phyloP scores from a whole-genome alignment of 1,140 invertebrate genomes.

The Papilio machaon region DNA sequence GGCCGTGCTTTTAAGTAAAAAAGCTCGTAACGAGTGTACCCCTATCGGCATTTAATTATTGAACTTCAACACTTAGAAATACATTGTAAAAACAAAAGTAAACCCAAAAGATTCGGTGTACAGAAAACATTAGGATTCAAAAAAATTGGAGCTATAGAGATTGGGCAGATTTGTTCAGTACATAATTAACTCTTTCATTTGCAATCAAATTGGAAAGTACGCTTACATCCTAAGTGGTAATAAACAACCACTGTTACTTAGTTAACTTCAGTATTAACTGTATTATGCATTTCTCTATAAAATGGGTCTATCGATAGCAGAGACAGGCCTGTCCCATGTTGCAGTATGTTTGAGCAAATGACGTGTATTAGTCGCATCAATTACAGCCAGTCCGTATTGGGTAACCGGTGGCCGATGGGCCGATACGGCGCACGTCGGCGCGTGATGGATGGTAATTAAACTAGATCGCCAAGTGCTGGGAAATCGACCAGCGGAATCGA shows the following conservation, averaged over 20 bases:
- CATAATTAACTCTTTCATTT: background rate
- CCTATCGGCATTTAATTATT: background rate
- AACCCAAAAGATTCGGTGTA: no score
- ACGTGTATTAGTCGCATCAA: conserved; percentile 62
- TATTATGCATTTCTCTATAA: background rate
- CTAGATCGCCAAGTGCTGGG: conserved; percentile 55
- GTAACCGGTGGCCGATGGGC: conserved; percentile 51
- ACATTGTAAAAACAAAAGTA: no score
- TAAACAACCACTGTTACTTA: background rate
- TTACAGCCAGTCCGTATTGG: conserved; percentile 61
- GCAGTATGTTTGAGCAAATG: conserved; percentile 27
- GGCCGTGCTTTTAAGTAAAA: conserved; percentile 40
- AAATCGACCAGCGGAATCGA: conserved; percentile 31
- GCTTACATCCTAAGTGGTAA: background rate
- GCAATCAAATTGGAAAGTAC: background rate
- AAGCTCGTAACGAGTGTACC: background rate
- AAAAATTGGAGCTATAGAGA: background rate
- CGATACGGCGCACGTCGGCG: conserved; percentile 54
- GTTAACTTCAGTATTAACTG: background rate
- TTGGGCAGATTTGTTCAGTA: background rate
- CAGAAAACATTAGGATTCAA: no score
- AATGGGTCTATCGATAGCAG: background rate
- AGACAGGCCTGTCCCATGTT: conserved; percentile 6
- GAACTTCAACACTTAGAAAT: background rate
- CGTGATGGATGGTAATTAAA: conserved; percentile 75